Conservation (phyloP, 2,888 invertebrate genomes). For the Thelaira solivaga region DNA sequence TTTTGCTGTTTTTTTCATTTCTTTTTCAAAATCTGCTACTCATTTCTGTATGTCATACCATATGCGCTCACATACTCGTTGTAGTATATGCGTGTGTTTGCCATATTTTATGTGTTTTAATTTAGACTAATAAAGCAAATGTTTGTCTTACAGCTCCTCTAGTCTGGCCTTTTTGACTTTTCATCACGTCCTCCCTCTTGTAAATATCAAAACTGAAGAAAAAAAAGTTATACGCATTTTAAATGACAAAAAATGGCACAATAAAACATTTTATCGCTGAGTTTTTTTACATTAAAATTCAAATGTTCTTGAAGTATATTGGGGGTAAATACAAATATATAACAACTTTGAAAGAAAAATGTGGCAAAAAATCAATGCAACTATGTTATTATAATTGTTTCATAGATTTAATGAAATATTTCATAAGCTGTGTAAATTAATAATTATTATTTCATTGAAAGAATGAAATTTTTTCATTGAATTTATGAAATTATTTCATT, state of each 20-base stretch:
- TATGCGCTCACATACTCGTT: neutral
- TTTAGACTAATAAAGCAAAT: conserved; percentile 55
- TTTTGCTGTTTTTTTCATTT: conserved; percentile 15
- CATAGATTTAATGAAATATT: too few relatives aligned
- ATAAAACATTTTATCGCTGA: conserved; percentile 50
- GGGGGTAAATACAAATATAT: neutral
- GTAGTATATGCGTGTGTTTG: neutral
- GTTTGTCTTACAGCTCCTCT: conserved; percentile 25
- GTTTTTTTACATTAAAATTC: conserved; percentile 1
- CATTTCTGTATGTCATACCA: conserved; percentile 27
- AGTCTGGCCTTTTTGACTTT: conserved; percentile 25
- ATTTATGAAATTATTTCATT: too few relatives aligned
- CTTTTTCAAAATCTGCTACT: neutral
- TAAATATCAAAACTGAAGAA: neutral
- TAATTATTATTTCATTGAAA: too few relatives aligned
- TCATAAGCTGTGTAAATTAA: too few relatives aligned
- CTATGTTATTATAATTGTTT: too few relatives aligned
- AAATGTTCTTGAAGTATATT: conserved; percentile 27
- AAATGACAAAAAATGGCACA: conserved; percentile 46
- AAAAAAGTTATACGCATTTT: conserved; percentile 23
- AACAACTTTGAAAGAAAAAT: neutral
- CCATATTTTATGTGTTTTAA: conserved; percentile 35
- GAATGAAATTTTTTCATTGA: too few relatives aligned
- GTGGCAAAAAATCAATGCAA: too few relatives aligned
- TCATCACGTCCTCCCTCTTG: neutral